These are phyloP conservation scores for Actinostola sp. DNA, from an alignment of 92 coral and sea anemone genomes.

Conservation along the genomic window DNA sequence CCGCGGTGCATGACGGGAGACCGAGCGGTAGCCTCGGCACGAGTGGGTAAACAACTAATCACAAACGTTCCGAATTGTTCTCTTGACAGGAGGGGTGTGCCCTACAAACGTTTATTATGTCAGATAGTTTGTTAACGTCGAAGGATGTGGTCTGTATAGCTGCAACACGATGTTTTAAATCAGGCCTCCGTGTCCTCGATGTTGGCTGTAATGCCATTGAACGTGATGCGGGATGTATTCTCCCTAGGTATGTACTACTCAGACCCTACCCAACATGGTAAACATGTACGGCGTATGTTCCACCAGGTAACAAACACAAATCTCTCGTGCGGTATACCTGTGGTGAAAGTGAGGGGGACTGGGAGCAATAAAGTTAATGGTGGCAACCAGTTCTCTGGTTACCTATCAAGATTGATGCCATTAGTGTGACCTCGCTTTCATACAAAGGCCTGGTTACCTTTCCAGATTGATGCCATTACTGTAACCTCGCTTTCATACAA, in stretches of 20 bases:
- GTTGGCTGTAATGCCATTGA: conserved; percentile 75
- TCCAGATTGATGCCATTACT: too few species aligned
- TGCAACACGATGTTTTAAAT: conserved; percentile 26
- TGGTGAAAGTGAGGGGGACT: too few species aligned
- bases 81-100: conserved; percentile 58
- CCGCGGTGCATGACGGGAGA: background rate
- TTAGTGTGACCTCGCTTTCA: too few species aligned
- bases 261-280: too few species aligned
- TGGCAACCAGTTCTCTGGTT: too few species aligned
- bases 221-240: conserved; percentile 33
- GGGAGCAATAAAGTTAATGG: too few species aligned
- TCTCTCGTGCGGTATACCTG: too few species aligned
- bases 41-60: background rate
- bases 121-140: conserved; percentile 61
- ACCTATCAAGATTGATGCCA: too few species aligned
- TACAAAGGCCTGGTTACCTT: too few species aligned
- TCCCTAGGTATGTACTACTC: conserved; percentile 51
- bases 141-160: conserved; percentile 36
- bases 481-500: too few species aligned
- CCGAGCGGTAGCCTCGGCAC: background rate
- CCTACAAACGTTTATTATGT: conserved; percentile 54
- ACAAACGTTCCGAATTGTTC: background rate
- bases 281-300: too few species aligned
- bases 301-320: background rate
- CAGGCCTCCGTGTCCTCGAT: conserved; percentile 58